Evolutionary conservation across 2,113 vertebrate genomes (phyloP).

Genomic region (Aepyceros melampus): DNA sequence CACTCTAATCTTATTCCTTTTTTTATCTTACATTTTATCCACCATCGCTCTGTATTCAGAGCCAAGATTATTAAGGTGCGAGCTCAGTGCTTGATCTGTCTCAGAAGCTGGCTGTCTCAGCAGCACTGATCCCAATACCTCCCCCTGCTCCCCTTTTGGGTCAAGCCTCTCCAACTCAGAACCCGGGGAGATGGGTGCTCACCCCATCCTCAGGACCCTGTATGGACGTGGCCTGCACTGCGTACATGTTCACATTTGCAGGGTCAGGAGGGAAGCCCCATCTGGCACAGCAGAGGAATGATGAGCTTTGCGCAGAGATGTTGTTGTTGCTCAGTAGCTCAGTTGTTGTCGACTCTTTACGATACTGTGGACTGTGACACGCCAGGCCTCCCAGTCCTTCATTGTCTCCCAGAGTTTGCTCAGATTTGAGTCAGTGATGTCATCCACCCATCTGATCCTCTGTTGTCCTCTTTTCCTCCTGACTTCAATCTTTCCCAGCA

Average conservation of each 20-base stretch:
- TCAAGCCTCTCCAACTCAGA: background rate
- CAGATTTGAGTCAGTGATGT: background rate
- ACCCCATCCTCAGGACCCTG: background rate
- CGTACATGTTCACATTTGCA: rapidly evolving
- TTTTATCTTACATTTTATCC: background rate
- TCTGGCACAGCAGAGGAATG: background rate
- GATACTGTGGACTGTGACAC: rapidly evolving
- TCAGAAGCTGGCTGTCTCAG: no score
- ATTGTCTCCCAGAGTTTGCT: background rate
- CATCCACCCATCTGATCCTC: background rate
- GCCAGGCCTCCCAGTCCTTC: background rate
- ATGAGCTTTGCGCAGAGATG: background rate
- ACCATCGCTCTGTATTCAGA: background rate
- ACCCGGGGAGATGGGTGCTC: no score
- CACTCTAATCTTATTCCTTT: background rate
- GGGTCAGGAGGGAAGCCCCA: background rate
- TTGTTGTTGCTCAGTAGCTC: background rate
- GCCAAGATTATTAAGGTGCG: background rate
- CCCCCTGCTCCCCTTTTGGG: rapidly evolving
- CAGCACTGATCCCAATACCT: rapidly evolving
- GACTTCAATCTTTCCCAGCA: background rate
- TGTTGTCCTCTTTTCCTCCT: background rate
- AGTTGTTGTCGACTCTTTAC: background rate
- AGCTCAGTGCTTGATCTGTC: background rate
- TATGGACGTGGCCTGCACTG: rapidly evolving